Conservation (phyloP, 2,797 vertebrate species). For the Tangara arthus region DNA sequence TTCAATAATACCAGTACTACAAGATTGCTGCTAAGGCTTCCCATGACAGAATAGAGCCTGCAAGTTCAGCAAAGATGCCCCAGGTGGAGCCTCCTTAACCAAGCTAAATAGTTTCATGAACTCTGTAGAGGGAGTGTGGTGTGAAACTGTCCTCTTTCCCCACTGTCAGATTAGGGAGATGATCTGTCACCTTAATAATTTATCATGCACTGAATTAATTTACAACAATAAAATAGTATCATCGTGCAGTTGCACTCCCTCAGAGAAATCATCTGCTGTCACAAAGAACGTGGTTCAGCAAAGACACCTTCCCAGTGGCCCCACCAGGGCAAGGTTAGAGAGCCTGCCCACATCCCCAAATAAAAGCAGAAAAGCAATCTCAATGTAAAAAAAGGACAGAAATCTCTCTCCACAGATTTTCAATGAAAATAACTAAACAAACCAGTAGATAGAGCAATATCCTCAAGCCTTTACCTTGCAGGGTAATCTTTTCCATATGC, state of each 20-base stretch:
- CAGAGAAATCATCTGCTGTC: not conserved
- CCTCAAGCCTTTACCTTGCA: not conserved
- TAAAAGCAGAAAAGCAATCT: not conserved
- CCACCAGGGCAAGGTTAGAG: not conserved
- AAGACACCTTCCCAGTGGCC: not conserved
- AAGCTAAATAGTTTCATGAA: not conserved
- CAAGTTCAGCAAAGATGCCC: not conserved
- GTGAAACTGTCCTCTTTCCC: not conserved
- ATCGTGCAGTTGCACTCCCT: not conserved
- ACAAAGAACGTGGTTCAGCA: not conserved
- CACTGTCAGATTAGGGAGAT: not conserved
- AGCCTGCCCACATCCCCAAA: fast-evolving
- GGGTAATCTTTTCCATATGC: not conserved
- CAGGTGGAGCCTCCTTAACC: not conserved
- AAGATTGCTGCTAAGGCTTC: not conserved
- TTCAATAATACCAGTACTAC: not conserved
- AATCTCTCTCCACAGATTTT: not conserved
- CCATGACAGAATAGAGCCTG: not conserved
- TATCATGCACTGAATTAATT: not conserved
- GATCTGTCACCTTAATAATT: not conserved
- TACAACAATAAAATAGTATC: not conserved
- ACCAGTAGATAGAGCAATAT: not conserved
- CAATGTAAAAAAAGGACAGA: not conserved
- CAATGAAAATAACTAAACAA: not conserved
- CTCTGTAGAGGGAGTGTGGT: not conserved